Base-by-base conservation (phyloP, 2,113 vertebrate species). In the Embiotoca jacksoni region DNA sequence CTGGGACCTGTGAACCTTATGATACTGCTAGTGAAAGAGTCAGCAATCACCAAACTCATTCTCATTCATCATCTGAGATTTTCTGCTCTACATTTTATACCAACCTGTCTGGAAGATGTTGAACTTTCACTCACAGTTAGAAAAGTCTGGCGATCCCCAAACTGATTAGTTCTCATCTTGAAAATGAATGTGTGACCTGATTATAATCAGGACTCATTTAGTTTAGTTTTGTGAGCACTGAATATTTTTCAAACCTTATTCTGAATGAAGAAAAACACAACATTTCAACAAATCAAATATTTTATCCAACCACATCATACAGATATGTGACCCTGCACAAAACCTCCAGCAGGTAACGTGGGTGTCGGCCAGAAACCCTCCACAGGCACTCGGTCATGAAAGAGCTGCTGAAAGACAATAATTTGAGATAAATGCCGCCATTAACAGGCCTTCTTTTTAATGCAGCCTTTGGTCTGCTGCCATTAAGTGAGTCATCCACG, bases 401-500 rank as follows among this genome's bases (percentile, higher is more conserved):
- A 64, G 15, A 74, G 37, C 44, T 35, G 66, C 5, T 53, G 37
- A 69, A 63, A 60, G 61, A 65, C 57, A 64, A 32, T 10, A 50
- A 47, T 39, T 54, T 6, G 4, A 50, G 31, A 74, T 35, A 72
- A 84, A 80, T 31, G n/a, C 11, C 8, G 41, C 15, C 52, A 78
- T 74, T 75, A 78, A 52, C 15, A 13, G 56, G 4, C 0, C 32
- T 83, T 61, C 39, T 68, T 68, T 60, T 85, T 52, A 78, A 46
- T 76, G 69, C 41, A 68, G 37, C 30, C 39, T 52, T 85, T 31
- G 7, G 41, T 65, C 46, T 67, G 56, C 68, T 30, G 32, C 72
- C n/a, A 75, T 74, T 76, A 82, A 61, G 47, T 73, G 72, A 82
- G 54, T 80, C 47, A 72, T 72, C 32, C 52, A 58, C 14, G 53